Evolutionary conservation across 2,113 vertebrate genomes (phyloP).

Genomic region (Loxodonta africana): DNA sequence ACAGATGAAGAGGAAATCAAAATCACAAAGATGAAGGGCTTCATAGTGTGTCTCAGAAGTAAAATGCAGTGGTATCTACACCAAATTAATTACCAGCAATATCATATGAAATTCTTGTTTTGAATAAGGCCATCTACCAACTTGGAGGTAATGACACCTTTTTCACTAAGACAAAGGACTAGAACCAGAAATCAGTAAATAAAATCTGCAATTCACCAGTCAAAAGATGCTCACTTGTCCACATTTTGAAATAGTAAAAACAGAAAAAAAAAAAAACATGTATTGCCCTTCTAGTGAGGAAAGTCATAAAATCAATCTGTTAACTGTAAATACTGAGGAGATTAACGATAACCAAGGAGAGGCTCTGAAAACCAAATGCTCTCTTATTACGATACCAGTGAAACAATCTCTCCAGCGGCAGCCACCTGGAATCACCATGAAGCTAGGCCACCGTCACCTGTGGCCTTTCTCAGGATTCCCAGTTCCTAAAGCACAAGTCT

Average conservation of each 20-base stretch:
- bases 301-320: background rate
- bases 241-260: background rate
- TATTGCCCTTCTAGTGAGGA: background rate
- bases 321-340: background rate
- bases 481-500: background rate
- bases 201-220: slow-evolving; percentile 13
- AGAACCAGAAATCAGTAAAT: background rate
- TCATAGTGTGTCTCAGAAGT: background rate
- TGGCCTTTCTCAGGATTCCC: background rate
- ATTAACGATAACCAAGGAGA: background rate
- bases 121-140: background rate
- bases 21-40: background rate
- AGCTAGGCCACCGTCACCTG: background rate
- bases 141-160: background rate
- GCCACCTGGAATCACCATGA: background rate
- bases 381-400: background rate
- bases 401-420: background rate
- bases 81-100: background rate
- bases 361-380: background rate
- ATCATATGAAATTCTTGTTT: background rate
- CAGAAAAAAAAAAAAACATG: background rate
- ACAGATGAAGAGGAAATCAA: background rate
- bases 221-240: background rate
- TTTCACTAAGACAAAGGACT: background rate
- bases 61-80: background rate